Conservation (phyloP, 1,140 invertebrate genomes). For the Anastatus disparis region DNA sequence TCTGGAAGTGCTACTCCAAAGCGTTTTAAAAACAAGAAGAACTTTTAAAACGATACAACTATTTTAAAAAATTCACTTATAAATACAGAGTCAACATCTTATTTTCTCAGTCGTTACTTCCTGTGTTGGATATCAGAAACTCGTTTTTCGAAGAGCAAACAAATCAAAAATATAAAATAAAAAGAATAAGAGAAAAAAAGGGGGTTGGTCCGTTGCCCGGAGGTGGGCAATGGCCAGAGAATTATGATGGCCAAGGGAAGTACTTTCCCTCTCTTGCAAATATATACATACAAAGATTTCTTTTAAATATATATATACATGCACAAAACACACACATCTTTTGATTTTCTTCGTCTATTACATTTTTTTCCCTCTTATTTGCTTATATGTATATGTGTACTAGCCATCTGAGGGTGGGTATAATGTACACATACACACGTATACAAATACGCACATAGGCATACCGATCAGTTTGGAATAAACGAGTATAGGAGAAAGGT, state of each 20-base stretch:
- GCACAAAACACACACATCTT: constrained; percentile 3
- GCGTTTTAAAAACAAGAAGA: not conserved
- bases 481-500: constrained; percentile 6
- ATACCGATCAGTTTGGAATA: not conserved
- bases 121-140: constrained; percentile 19
- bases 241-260: constrained; percentile 27
- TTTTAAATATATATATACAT: not conserved
- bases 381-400: too few species aligned
- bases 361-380: constrained; percentile 19
- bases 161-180: too few species aligned
- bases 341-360: constrained; percentile 13
- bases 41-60: not conserved
- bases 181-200: not conserved
- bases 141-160: not conserved
- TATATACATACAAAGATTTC: not conserved
- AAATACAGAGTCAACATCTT: not conserved
- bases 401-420: constrained; percentile 17
- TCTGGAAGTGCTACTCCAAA: not conserved
- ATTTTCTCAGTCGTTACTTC: constrained; percentile 34
- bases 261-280: not conserved
- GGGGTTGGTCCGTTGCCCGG: constrained; percentile 30
- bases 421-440: too few species aligned
- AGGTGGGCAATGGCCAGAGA: constrained; percentile 32
- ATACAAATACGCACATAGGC: too few species aligned
- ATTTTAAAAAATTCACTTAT: constrained; percentile 17